Percentiles rank a stretch among this genome's conserved stretches.
phyloP scores from a whole-genome alignment of 2,888 invertebrate genomes.

The Dynastes grantii region DNA sequence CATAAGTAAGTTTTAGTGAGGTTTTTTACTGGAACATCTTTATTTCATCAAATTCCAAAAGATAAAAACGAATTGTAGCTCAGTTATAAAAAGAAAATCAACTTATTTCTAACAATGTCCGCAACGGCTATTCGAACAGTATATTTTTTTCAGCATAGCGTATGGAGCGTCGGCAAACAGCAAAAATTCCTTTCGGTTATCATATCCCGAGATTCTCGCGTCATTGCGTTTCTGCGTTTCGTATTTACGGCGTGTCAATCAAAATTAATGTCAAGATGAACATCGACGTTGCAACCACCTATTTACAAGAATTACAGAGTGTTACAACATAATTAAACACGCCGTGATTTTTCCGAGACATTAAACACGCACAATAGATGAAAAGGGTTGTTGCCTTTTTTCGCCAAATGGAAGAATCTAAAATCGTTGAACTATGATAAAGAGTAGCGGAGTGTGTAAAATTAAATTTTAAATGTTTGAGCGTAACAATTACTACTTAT shows the following conservation, averaged over 20 bases:
- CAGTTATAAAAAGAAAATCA: neutral
- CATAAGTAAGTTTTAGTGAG: too few relatives aligned
- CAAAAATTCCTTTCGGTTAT: slow-evolving; percentile 5
- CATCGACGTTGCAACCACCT: slow-evolving; percentile 37
- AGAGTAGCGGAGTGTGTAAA: slow-evolving; percentile 57
- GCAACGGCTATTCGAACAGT: neutral
- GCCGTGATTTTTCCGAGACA: slow-evolving; percentile 70
- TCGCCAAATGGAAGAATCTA: slow-evolving; percentile 59
- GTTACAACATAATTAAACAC: slow-evolving; percentile 68
- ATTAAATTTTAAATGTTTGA: slow-evolving; percentile 57
- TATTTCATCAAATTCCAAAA: too few relatives aligned
- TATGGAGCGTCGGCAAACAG: neutral
- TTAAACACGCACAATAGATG: slow-evolving; percentile 65
- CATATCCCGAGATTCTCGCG: slow-evolving; percentile 18
- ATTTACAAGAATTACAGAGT: slow-evolving; percentile 57
- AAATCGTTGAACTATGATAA: slow-evolving; percentile 58
- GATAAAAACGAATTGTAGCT: too few relatives aligned
- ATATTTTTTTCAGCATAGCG: neutral
- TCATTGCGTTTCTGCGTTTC: slow-evolving; percentile 30
- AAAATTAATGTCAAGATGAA: slow-evolving; percentile 50
- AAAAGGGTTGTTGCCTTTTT: slow-evolving; percentile 69
- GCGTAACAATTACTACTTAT: slow-evolving; percentile 50
- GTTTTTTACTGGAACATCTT: too few relatives aligned
- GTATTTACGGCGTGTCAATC: slow-evolving; percentile 42
- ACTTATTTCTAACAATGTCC: neutral